These are phyloP conservation scores for Rhodeus uyekii DNA, from an alignment of 2,797 vertebrate genomes.

Conservation along the genomic window DNA sequence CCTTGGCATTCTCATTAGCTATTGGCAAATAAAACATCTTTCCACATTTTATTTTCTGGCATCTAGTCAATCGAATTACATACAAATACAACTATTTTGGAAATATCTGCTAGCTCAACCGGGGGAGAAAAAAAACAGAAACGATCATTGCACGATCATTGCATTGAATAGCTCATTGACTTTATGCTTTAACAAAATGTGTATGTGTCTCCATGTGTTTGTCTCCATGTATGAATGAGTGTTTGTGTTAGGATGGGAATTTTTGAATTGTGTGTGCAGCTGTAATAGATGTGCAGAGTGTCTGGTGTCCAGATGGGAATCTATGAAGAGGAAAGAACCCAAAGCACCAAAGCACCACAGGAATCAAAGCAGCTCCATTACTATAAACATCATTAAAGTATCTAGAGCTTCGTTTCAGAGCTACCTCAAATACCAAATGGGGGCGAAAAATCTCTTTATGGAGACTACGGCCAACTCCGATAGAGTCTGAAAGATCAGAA, in stretches of 20 bases:
- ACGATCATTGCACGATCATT: conserved; percentile 67
- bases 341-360: conserved; percentile 30
- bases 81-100: not conserved
- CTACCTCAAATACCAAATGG: not conserved
- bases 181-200: conserved; percentile 66
- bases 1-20: conserved; percentile 6
- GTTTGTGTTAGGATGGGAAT: conserved; percentile 40
- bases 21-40: not conserved
- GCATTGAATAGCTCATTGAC: conserved; percentile 81
- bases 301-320: conserved; percentile 55
- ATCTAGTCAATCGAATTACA: not conserved
- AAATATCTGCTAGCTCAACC: conserved; percentile 14
- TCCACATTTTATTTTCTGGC: not conserved
- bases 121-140: conserved; percentile 42
- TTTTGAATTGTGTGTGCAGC: conserved; percentile 50
- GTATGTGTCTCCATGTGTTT: conserved; percentile 61
- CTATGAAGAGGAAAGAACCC: conserved; percentile 35
- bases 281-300: conserved; percentile 43
- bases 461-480: not conserved
- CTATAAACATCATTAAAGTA: conserved; percentile 28
- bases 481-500: not conserved
- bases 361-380: conserved; percentile 12
- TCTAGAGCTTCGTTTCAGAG: conserved; percentile 3
- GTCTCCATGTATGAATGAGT: conserved; percentile 23
- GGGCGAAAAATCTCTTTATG: not conserved